Conservation (phyloP, 2,113 vertebrate genomes). For the Damaliscus lunatus region DNA sequence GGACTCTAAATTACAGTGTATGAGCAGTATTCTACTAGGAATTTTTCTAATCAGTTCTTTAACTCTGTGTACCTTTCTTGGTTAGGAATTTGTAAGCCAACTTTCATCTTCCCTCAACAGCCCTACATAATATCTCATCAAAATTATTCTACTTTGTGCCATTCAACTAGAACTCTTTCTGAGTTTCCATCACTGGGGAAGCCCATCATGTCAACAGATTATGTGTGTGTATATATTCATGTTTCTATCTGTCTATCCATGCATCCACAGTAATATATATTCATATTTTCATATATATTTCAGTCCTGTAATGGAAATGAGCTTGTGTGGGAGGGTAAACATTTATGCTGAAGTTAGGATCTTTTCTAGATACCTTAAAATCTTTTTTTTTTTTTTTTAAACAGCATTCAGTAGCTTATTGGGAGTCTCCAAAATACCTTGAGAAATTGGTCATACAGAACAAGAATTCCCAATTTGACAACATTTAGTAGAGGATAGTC, state of each 20-base stretch:
- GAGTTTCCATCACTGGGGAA: neutral
- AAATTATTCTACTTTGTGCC: neutral
- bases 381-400: neutral
- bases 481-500: neutral
- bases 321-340: neutral
- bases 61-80: neutral
- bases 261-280: neutral
- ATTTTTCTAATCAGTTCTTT: constrained; percentile 13
- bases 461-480: neutral
- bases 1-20: neutral
- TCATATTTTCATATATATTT: neutral
- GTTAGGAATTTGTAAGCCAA: constrained; percentile 4
- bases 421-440: neutral
- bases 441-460: neutral
- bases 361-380: neutral
- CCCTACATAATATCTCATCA: neutral
- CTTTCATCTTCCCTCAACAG: neutral
- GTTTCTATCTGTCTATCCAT: neutral
- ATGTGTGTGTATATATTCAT: neutral
- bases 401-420: neutral
- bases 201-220: neutral
- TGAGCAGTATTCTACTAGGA: neutral
- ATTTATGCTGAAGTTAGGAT: neutral
- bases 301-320: neutral
- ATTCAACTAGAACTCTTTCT: neutral